phyloP scores from a whole-genome alignment of 2,113 vertebrate species.

The Acanthochromis polyacanthus region DNA sequence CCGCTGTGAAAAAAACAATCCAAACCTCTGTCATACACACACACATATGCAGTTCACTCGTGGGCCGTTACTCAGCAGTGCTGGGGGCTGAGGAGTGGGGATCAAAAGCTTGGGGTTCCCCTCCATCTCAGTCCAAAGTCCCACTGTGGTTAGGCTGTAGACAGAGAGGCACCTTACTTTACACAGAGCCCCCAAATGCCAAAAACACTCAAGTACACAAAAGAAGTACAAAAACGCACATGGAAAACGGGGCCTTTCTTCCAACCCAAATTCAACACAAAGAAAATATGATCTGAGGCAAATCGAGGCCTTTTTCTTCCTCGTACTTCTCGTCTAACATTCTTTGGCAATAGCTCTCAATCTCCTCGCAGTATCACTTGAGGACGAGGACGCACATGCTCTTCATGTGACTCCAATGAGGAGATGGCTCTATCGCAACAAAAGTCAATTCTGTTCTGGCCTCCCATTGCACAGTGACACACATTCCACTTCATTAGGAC shows the following conservation, averaged over 20 bases:
- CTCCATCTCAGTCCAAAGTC: constrained; percentile 73
- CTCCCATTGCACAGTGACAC: constrained; percentile 63
- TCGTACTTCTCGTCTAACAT: constrained; percentile 59
- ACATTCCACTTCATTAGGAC: constrained; percentile 73
- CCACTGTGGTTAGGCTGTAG: constrained; percentile 79
- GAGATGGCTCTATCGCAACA: constrained; percentile 60
- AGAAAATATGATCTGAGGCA: constrained; percentile 48
- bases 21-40: constrained; percentile 65
- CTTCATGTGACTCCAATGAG: constrained; percentile 82
- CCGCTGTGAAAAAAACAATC: constrained; percentile 65
- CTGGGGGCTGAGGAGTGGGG: constrained; percentile 62
- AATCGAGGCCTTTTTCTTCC: constrained; percentile 43
- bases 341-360: constrained; percentile 58
- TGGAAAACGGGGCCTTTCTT: constrained; percentile 21
- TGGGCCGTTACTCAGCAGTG: constrained; percentile 75
- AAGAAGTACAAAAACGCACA: constrained; percentile 34
- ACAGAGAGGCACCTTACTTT: constrained; percentile 82
- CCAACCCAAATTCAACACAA: constrained; percentile 47
- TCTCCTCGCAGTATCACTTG: constrained; percentile 74
- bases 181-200: constrained; percentile 73
- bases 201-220: constrained; percentile 62
- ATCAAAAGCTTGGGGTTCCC: constrained; percentile 83
- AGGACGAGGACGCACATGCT: constrained; percentile 75
- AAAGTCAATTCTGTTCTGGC: constrained; percentile 48
- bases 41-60: constrained; percentile 62